Evolutionary conservation across 2,888 invertebrate genomes (phyloP).

Genomic region (Ectobius pallidus): DNA sequence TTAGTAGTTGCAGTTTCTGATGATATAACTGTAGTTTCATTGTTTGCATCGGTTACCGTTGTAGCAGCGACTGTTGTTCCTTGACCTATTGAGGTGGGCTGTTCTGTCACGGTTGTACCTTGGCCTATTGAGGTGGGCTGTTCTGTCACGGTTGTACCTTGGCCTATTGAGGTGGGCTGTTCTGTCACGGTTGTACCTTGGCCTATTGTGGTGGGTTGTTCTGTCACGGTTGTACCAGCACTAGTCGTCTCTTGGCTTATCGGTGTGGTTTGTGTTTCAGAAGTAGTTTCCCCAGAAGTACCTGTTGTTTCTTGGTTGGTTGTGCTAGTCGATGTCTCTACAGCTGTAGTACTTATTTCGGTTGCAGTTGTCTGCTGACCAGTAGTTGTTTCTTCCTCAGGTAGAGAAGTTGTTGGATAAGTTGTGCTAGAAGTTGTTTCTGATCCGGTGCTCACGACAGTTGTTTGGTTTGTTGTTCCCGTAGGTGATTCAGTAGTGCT

Average conservation of each 20-base stretch:
- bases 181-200: background rate
- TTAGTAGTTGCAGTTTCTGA: conserved; percentile 6
- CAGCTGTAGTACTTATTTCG: background rate
- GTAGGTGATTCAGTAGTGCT: conserved; percentile 10
- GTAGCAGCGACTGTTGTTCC: background rate
- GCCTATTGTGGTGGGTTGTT: too few relatives aligned
- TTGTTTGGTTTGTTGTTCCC: conserved; percentile 24
- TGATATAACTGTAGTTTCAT: conserved; percentile 33
- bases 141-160: background rate
- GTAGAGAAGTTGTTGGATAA: background rate
- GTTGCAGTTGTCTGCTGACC: conserved; percentile 25
- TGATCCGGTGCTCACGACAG: background rate
- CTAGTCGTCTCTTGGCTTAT: too few relatives aligned
- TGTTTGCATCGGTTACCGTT: conserved; percentile 30
- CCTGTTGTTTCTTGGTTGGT: conserved; percentile 17
- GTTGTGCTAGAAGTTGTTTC: background rate
- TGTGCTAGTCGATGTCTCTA: background rate
- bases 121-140: background rate
- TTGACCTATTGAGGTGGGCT: conserved; percentile 5
- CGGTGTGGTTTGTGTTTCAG: too few relatives aligned
- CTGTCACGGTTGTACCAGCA: too few relatives aligned
- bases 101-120: background rate
- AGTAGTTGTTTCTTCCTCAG: background rate
- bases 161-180: background rate
- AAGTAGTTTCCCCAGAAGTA: background rate